Percentiles rank a stretch among this genome's conserved stretches.
Evolutionary conservation across 2,888 invertebrate genomes (phyloP).

Genomic region (Agrilus biguttatus): DNA sequence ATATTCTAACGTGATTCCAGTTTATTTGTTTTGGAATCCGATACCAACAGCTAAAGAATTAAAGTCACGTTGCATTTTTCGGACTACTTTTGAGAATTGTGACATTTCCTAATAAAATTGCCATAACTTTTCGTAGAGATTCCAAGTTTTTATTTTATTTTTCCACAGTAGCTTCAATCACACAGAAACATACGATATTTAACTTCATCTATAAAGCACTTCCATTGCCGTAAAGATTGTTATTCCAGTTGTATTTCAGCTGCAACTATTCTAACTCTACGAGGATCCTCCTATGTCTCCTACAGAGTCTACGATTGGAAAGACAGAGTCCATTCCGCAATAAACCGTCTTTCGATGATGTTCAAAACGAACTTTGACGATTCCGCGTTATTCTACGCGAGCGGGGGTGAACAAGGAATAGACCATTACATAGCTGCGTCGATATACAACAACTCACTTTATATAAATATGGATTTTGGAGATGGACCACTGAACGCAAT

Average conservation of each 20-base stretch:
- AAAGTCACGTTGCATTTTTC: too few relatives aligned
- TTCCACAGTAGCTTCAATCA: too few relatives aligned
- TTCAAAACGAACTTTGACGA: slow-evolving; percentile 88
- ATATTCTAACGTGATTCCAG: too few relatives aligned
- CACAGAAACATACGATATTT: too few relatives aligned
- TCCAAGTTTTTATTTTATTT: too few relatives aligned
- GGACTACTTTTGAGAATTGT: too few relatives aligned
- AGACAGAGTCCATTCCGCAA: slow-evolving; percentile 76
- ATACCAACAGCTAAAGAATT: too few relatives aligned
- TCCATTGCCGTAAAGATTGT: too few relatives aligned
- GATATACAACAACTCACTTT: slow-evolving; percentile 67
- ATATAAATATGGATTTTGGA: slow-evolving; percentile 79
- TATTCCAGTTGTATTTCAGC: slow-evolving; percentile 38
- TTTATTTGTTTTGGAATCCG: too few relatives aligned
- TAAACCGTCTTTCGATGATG: slow-evolving; percentile 73
- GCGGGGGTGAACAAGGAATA: slow-evolving; percentile 75
- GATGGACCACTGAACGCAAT: slow-evolving; percentile 56
- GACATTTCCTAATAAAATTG: too few relatives aligned
- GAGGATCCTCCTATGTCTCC: slow-evolving; percentile 84
- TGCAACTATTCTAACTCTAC: slow-evolving; percentile 71
- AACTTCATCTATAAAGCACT: too few relatives aligned
- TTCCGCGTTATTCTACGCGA: slow-evolving; percentile 84
- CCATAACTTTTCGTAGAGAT: too few relatives aligned
- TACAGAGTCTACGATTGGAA: slow-evolving; percentile 89
- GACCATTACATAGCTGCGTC: slow-evolving; percentile 84